Evolutionary conservation across 2,113 vertebrate genomes (phyloP).

Genomic region (crab-eating macaque (Macaca fascicularis)): T2T-MFA8v1.1 NC_088388.1:71173001-71173500

Average conservation of each 20-base stretch:
- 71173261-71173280: background rate
- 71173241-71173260: background rate
- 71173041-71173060: background rate
- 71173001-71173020: background rate
- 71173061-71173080: background rate
- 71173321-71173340: too few relatives aligned
- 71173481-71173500: too few relatives aligned
- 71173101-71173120: background rate
- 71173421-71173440: too few relatives aligned
- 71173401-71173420: too few relatives aligned
- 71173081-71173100: background rate
- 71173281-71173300: background rate
- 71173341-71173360: too few relatives aligned
- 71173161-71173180: background rate
- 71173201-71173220: background rate
- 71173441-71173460: too few relatives aligned
- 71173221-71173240: background rate
- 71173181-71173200: background rate
- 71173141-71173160: background rate
- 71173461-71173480: too few relatives aligned
- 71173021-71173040: background rate
- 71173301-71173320: background rate
- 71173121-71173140: background rate
- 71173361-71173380: too few relatives aligned
- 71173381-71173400: too few relatives aligned